Evolutionary conservation across 2,113 vertebrate species (phyloP).

Genomic region (Muntiacus reevesi): DNA sequence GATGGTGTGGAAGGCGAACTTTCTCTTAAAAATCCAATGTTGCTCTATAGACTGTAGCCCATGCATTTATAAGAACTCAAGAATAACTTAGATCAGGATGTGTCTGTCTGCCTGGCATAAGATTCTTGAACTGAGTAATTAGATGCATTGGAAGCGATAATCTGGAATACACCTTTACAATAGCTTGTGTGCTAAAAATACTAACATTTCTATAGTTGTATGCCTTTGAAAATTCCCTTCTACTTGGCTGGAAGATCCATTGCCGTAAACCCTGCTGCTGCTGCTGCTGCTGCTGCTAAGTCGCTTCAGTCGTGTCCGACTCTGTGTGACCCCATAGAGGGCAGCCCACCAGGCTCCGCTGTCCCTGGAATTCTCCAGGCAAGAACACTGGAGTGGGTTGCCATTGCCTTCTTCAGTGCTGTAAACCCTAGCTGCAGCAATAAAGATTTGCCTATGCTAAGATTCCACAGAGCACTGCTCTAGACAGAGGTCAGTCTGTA

Average conservation of each 20-base stretch:
- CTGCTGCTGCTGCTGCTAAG: too few relatives aligned
- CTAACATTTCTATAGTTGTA: neutral
- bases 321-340: too few relatives aligned
- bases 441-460: neutral
- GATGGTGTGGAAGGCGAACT: neutral
- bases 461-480: neutral
- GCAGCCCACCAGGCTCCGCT: too few relatives aligned
- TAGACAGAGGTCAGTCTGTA: neutral
- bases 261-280: neutral
- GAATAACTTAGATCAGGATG: neutral
- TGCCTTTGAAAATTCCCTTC: neutral
- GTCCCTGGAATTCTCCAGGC: too few relatives aligned
- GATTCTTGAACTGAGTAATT: slow-evolving; percentile 28
- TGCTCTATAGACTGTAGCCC: neutral
- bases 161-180: neutral
- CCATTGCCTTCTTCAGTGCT: neutral
- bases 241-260: neutral
- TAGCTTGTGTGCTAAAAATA: neutral
- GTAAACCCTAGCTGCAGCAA: neutral
- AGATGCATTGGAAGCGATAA: neutral
- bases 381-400: too few relatives aligned
- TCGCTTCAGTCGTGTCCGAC: too few relatives aligned
- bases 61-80: neutral
- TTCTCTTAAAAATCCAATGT: slow-evolving; percentile 8
- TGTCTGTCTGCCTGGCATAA: neutral